A percentile compares a stretch with the other conserved stretches of the same genome.
Conservation (phyloP, 64 coral and sea anemone species). For the Montipora efflorescens region DNA sequence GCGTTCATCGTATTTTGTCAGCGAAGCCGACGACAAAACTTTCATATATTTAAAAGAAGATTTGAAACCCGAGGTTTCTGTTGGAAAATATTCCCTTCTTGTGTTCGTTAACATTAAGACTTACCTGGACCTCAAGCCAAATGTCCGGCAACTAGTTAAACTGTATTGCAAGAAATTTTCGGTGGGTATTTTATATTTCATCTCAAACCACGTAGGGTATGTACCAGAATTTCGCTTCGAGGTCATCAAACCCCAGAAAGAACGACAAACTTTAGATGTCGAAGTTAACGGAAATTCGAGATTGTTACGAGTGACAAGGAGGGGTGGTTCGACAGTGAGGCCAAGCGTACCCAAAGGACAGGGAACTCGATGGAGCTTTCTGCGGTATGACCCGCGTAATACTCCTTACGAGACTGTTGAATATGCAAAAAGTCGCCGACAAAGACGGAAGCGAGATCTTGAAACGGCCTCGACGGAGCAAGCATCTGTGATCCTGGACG, state of each 20-base stretch:
- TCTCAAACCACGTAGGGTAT: conserved; percentile 81
- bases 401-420: conserved; percentile 86
- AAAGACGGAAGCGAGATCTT: background rate
- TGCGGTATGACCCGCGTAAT: conserved; percentile 63
- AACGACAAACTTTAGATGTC: conserved; percentile 61
- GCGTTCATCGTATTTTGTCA: conserved; percentile 78
- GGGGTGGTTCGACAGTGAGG: conserved; percentile 69
- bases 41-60: conserved; percentile 80
- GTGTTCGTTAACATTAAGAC: conserved; percentile 91
- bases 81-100: conserved; percentile 83
- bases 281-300: conserved; percentile 74
- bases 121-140: conserved; percentile 85
- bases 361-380: conserved; percentile 78
- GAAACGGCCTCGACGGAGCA: conserved; percentile 1
- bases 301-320: conserved; percentile 74
- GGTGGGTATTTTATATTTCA: conserved; percentile 83
- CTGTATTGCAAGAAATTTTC: conserved; percentile 93
- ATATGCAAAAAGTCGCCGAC: conserved; percentile 63
- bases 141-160: conserved; percentile 73
- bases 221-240: conserved; percentile 86
- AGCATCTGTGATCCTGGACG: conserved; percentile 80
- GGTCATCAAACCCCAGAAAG: conserved; percentile 76
- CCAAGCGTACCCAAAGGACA: conserved; percentile 71
- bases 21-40: conserved; percentile 66
- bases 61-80: conserved; percentile 41